Evolutionary conservation across 2,797 vertebrate species (phyloP).

Genomic region (Xiphophorus birchmanni): DNA sequence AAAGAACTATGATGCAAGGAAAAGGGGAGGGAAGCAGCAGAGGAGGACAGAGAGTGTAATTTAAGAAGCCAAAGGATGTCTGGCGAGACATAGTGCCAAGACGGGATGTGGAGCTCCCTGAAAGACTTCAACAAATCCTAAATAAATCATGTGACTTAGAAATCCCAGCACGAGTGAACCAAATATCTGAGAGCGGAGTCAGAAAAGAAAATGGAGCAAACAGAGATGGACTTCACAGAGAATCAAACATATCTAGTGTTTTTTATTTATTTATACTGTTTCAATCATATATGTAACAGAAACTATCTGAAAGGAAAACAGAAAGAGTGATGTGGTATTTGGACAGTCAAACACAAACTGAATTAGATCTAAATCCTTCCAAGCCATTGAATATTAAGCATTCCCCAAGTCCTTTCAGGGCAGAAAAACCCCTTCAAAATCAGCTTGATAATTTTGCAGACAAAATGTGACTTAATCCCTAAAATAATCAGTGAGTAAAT

Average conservation of each 20-base stretch:
- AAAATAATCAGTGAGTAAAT: conserved; percentile 16
- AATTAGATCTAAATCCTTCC: background rate
- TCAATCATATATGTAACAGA: conserved; percentile 33
- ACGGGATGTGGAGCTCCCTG: conserved; percentile 50
- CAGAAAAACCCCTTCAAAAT: background rate
- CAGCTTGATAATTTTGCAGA: background rate
- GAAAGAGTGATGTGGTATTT: conserved; percentile 17
- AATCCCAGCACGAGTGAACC: conserved; percentile 70
- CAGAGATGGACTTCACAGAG: conserved; percentile 28
- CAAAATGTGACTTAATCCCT: conserved; percentile 23
- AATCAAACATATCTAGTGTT: conserved; percentile 43
- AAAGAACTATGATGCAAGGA: conserved; percentile 1
- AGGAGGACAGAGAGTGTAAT: conserved; percentile 47
- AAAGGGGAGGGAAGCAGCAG: conserved; percentile 1
- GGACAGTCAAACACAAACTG: background rate
- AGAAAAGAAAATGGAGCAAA: conserved; percentile 50
- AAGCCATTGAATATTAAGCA: background rate
- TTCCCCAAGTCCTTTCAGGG: background rate
- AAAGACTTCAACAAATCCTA: conserved; percentile 68
- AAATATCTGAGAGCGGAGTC: conserved; percentile 52
- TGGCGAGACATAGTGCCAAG: conserved; percentile 42
- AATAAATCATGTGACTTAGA: conserved; percentile 74
- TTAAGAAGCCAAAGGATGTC: conserved; percentile 63
- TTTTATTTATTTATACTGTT: background rate
- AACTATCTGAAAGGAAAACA: background rate